phyloP scores from a whole-genome alignment of 2,113 vertebrate genomes.

The Odocoileus virginianus region DNA sequence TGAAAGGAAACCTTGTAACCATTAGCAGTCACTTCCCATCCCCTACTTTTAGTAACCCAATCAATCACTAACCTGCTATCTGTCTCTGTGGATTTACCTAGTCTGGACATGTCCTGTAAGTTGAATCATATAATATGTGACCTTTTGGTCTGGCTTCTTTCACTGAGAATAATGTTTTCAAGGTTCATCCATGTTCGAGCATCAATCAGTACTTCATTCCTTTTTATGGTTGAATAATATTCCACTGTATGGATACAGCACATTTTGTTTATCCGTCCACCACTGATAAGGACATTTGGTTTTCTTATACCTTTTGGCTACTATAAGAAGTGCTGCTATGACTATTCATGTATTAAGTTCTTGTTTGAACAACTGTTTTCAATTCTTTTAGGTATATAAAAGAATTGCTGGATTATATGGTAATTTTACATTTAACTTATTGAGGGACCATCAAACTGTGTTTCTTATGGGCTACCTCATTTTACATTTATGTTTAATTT shows the following conservation, averaged over 20 bases:
- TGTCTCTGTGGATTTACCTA: background rate
- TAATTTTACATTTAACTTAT: background rate
- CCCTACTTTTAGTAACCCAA: too few relatives aligned
- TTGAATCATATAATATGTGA: background rate
- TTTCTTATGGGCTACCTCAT: background rate
- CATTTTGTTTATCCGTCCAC: background rate
- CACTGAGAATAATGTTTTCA: background rate
- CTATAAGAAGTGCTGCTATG: background rate
- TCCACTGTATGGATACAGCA: background rate
- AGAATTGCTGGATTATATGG: background rate
- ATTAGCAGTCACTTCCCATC: background rate
- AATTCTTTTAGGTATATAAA: background rate
- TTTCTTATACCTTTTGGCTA: background rate
- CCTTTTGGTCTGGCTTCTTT: background rate
- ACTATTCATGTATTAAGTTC: background rate
- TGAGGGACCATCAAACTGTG: background rate
- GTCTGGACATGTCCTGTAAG: background rate
- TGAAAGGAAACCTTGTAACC: background rate
- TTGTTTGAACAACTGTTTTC: background rate
- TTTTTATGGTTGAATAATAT: background rate
- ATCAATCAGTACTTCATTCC: background rate
- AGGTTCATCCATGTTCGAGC: background rate
- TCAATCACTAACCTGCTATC: background rate
- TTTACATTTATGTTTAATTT: background rate
- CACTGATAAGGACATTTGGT: background rate